Base-by-base conservation (phyloP, 2,797 vertebrate species). In the Fundulus diaphanus region DNA sequence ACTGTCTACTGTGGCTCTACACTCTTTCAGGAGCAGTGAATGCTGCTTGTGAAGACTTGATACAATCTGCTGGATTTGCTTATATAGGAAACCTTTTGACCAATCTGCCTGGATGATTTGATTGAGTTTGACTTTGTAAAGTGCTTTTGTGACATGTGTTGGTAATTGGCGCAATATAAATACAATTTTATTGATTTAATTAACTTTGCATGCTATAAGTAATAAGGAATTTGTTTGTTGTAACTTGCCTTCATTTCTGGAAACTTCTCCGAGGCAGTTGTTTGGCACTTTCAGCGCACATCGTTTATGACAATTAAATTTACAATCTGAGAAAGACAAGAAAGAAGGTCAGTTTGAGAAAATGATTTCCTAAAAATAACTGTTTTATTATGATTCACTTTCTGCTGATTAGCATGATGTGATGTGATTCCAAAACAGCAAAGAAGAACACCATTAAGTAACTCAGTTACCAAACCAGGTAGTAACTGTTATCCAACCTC, bases 281-380 rank as follows among this genome's bases (percentile, higher is more conserved):
- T 98, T 98, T 76, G 97, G 97, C 82, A 99, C 97, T 96, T 98
- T 99, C 0, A 97, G 90, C 67, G 97, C 96, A 93, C 98, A 99
- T 75, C 98, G 96, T 91, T 99, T 99, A 82, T 99, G 98, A 88
- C 98, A 99, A 88, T 99, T 99, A 92, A 99, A 99, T 85, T 96
- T 97, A 92, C 98, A 99, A 89, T 99, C 98, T 99, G 89, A 85
- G 24, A 65, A 44, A 77, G 70, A 81, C 52, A 52, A 67, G 22
- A 48, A 63, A 46, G 37, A 70, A 40, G 7, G 37, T 57, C 63
- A 56, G 5, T 13, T 11, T 56, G 9, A 56, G n/a, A 11, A 56
- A 3, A 12, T 12, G n/a, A n/a, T 27, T 54, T 54, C 12, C 52
- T 27, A 27, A 27, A 24, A 52, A 52, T n/a, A 52, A 24, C 22